A percentile compares a stretch with the other conserved stretches of the same genome.
Evolutionary conservation across 1,140 invertebrate genomes (phyloP).

Genomic region (Aphelinus certus): DNA sequence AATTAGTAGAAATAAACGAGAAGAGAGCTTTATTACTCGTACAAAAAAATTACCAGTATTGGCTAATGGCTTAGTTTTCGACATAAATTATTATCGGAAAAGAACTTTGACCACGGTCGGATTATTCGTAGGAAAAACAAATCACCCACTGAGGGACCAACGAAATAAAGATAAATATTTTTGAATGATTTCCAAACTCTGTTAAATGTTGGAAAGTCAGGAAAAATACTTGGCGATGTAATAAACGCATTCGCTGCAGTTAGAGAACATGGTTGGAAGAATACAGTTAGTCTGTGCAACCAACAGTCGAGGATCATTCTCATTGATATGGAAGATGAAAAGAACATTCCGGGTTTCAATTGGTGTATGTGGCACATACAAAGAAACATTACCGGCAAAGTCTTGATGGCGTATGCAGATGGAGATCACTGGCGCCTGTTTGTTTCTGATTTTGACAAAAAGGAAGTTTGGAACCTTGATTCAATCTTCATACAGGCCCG

Average conservation of each 20-base stretch:
- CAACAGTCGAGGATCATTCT: not conserved
- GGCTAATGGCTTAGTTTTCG: not conserved
- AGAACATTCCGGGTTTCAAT: not conserved
- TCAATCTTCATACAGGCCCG: not conserved
- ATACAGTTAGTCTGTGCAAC: not conserved
- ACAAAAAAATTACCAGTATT: not conserved
- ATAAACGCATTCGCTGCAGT: not conserved
- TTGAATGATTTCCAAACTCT: not conserved
- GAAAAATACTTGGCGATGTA: not conserved
- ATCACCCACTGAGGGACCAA: not conserved
- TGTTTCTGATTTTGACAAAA: not conserved
- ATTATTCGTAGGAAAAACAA: not conserved
- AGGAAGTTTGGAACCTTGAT: not conserved
- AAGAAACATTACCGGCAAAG: not conserved
- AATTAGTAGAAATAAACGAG: too few relatives aligned
- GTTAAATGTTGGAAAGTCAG: not conserved
- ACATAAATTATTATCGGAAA: not conserved
- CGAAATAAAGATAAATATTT: not conserved
- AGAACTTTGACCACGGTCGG: not conserved
- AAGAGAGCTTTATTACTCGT: too few relatives aligned
- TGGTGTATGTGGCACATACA: not conserved
- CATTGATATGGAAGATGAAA: not conserved
- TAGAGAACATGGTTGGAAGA: not conserved
- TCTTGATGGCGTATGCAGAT: not conserved
- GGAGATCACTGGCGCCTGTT: not conserved